Evolutionary conservation across 2,888 invertebrate species (phyloP), one percentile per base, ranked within the genome.

Genomic region (Marasmarcha lunaedactyla): DNA sequence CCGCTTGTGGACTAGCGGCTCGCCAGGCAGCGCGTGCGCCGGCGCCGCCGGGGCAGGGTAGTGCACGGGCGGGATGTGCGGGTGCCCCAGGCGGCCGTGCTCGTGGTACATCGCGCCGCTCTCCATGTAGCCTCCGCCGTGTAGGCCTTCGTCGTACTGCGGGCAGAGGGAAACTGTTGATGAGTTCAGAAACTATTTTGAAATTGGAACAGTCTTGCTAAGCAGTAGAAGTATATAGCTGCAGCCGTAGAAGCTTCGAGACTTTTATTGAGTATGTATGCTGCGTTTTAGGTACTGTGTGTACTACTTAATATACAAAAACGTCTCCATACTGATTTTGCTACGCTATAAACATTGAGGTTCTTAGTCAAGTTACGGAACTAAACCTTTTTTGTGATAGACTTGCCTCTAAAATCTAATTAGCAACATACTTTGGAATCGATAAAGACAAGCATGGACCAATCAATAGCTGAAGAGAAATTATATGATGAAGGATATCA

Each of bases 121-220:
- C 86, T 94, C 94, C 92, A 93, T 93, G 87, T 95, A 95, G 85
- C 92, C 91, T 70, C 84, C 84, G 65, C 84, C 84, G 83, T 91
- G 90, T 87, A 95, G 92, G 88, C 94, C 93, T 86, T 95, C 95
- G 87, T 95, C 95, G 88, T 95, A 95, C 95, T 95, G 86, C 4
- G 7, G n/a, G n/a, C n/a, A n/a, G n/a, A 73, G 84, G 48, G 25
- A 25, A 9, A 25, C 9, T 5, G 25, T 25, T 5, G 25, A 25
- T 5, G 9, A 25, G 25, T 25, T 25, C 9, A 25, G 25, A 25
- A 25, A 25, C n/a, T n/a, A n/a, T n/a, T n/a, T n/a, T n/a, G n/a
- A n/a, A n/a, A n/a, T n/a, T n/a, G n/a, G n/a, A n/a, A n/a, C n/a
- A n/a, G n/a, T n/a, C n/a, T n/a, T n/a, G n/a, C 74, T 73, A 74